A percentile compares a stretch with the other conserved stretches of the same genome.
These are phyloP conservation scores for Ardeotis arabs DNA, from an alignment of 2,113 vertebrate genomes.

Conservation along the genomic window DNA sequence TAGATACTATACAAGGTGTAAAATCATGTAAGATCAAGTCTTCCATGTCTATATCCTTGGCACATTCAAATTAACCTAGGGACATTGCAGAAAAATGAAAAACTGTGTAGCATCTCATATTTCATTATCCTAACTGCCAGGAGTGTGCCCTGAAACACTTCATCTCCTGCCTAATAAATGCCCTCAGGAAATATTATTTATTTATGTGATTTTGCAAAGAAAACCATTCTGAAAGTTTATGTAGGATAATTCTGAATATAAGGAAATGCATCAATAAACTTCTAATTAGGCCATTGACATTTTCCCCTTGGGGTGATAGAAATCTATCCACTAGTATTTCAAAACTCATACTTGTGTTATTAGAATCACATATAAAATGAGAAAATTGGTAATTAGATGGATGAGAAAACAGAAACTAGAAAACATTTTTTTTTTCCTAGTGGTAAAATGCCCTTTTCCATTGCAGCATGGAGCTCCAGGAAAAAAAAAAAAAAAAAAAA, in stretches of 20 bases:
- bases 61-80: conserved; percentile 43
- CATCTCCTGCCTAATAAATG: conserved; percentile 37
- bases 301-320: neutral
- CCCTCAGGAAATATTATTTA: conserved; percentile 48
- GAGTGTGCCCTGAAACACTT: conserved; percentile 19
- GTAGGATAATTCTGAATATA: conserved; percentile 25
- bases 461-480: neutral
- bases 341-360: neutral
- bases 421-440: neutral
- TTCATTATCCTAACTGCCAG: conserved; percentile 34
- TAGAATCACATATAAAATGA: neutral
- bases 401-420: neutral
- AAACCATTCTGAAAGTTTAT: conserved; percentile 40
- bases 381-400: neutral
- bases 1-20: neutral
- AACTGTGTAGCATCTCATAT: neutral
- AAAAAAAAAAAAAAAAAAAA: neutral
- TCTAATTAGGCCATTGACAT: conserved; percentile 1
- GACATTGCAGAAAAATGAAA: neutral
- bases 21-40: neutral
- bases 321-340: neutral
- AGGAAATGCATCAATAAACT: conserved; percentile 23
- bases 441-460: neutral
- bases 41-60: neutral
- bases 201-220: conserved; percentile 43